Percentiles rank a stretch among this genome's conserved stretches.
Conservation (phyloP, 2,797 vertebrate species). For the Coregonus ussuriensis region DNA sequence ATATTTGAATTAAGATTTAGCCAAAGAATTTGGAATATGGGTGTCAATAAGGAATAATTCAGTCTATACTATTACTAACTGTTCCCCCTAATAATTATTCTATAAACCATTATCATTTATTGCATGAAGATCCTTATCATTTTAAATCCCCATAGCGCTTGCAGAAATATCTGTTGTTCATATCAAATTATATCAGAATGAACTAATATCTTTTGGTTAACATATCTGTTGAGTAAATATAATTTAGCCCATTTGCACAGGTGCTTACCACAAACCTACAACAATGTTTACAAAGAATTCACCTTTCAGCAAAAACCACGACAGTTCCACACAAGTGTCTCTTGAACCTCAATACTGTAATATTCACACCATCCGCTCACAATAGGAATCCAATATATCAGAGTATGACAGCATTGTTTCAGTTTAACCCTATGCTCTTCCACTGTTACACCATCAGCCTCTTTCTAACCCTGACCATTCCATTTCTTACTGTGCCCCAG, state of each 20-base stretch:
- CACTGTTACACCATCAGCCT: constrained; percentile 33
- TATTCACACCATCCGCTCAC: not conserved
- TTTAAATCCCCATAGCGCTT: constrained; percentile 41
- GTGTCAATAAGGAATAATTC: constrained; percentile 70
- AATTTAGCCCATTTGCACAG: constrained; percentile 65
- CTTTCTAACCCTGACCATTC: constrained; percentile 54
- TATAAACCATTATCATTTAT: constrained; percentile 74
- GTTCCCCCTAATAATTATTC: constrained; percentile 67
- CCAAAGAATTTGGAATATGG: constrained; percentile 79
- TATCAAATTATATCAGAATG: constrained; percentile 52
- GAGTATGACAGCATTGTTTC: constrained; percentile 21
- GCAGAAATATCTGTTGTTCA: constrained; percentile 59
- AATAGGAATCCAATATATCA: not conserved
- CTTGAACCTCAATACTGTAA: constrained; percentile 43
- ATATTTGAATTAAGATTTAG: constrained; percentile 68
- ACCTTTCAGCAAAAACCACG: constrained; percentile 43
- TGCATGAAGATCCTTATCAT: constrained; percentile 67
- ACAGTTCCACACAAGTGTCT: constrained; percentile 43
- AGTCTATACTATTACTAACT: constrained; percentile 58
- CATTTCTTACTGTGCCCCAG: constrained; percentile 46
- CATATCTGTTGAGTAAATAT: constrained; percentile 49
- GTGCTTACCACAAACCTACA: constrained; percentile 37
- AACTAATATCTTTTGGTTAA: constrained; percentile 46
- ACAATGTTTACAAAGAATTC: constrained; percentile 37
- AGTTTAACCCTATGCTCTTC: constrained; percentile 35